Conservation (phyloP, 2,797 vertebrate genomes). For the Oreortyx pictus region DNA sequence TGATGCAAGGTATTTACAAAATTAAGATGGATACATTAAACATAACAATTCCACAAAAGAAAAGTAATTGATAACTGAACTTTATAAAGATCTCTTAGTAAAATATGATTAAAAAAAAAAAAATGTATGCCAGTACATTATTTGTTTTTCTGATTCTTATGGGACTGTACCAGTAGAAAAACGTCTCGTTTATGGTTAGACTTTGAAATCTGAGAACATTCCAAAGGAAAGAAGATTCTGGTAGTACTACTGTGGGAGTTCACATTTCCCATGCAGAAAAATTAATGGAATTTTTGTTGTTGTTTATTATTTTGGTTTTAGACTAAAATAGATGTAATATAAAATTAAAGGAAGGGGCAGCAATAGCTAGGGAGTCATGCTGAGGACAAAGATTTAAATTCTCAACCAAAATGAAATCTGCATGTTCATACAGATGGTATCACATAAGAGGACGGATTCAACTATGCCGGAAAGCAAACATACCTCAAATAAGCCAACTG, state of each 20-base stretch:
- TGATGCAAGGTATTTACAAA: background rate
- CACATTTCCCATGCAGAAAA: slow-evolving; percentile 51
- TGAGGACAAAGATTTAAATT: slow-evolving; percentile 28
- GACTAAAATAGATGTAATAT: background rate
- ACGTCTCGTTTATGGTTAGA: slow-evolving; percentile 54
- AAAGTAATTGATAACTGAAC: background rate
- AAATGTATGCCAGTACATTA: background rate
- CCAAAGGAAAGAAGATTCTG: slow-evolving; percentile 64
- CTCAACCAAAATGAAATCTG: background rate
- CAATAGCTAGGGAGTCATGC: background rate
- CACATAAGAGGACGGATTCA: background rate
- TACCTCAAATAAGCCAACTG: background rate
- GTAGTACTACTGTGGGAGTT: slow-evolving; percentile 44
- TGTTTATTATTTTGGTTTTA: slow-evolving; percentile 3
- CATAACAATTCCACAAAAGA: background rate
- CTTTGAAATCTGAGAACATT: slow-evolving; percentile 73
- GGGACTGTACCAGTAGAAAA: slow-evolving; percentile 64
- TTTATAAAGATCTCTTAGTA: slow-evolving; percentile 16
- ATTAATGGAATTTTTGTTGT: background rate
- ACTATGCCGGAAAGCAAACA: background rate
- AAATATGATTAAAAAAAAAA: background rate
- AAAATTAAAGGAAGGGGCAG: background rate
- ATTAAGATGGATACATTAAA: background rate
- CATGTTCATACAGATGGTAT: background rate
- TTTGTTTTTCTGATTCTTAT: slow-evolving; percentile 56